A percentile compares a stretch with the other conserved stretches of the same genome.
phyloP scores from a whole-genome alignment of 2,888 invertebrate species.

The Pyrochroa serraticornis region DNA sequence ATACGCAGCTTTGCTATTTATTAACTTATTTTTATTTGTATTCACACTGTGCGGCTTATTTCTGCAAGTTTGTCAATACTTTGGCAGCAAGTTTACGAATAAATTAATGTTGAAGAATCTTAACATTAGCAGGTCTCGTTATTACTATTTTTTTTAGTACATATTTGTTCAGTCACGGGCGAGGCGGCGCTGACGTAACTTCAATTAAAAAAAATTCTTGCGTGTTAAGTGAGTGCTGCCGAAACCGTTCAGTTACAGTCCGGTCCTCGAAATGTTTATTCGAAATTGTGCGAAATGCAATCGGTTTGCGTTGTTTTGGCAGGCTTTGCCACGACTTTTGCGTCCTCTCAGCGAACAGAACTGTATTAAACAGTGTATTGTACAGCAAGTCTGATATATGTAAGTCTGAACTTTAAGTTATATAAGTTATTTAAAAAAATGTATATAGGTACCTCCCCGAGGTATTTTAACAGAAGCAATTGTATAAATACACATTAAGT shows the following conservation, averaged over 20 bases:
- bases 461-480: conserved; percentile 47
- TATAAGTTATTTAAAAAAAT: conserved; percentile 52
- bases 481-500: conserved; percentile 33
- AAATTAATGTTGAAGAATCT: conserved; percentile 43
- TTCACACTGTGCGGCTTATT: conserved; percentile 41
- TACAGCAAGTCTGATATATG: conserved; percentile 56
- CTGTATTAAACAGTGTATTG: conserved; percentile 39
- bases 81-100: conserved; percentile 40
- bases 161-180: background rate
- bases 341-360: conserved; percentile 37
- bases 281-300: conserved; percentile 29
- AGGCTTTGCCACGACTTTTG: conserved; percentile 39
- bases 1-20: conserved; percentile 53
- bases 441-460: conserved; percentile 48
- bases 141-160: conserved; percentile 7
- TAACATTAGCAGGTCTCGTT: conserved; percentile 43
- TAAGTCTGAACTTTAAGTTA: conserved; percentile 56
- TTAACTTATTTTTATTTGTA: conserved; percentile 19
- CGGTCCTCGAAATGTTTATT: conserved; percentile 30
- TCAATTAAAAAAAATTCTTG: background rate
- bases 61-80: conserved; percentile 46
- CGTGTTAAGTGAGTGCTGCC: too few species aligned
- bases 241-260: background rate
- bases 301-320: conserved; percentile 32
- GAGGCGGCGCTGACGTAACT: conserved; percentile 6